Evolutionary conservation across 2,113 vertebrate species (phyloP).

Genomic region (Melanotaenia duboulayi): DNA sequence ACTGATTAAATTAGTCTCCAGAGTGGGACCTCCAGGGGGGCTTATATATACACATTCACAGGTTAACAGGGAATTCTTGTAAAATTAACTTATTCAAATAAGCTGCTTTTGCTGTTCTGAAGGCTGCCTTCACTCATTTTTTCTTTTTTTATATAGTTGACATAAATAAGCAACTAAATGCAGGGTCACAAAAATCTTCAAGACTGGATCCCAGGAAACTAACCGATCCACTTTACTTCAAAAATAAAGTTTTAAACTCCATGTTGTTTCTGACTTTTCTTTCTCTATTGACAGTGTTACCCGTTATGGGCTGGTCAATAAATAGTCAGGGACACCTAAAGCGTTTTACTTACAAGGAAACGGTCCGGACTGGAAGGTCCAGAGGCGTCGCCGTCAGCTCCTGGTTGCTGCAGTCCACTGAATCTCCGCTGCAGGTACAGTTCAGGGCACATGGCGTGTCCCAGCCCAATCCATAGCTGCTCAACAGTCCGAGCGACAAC

Average conservation of each 20-base stretch:
- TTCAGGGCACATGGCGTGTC: conserved; percentile 80
- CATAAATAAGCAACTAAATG: not conserved
- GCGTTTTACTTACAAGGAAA: conserved; percentile 88
- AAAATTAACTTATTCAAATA: not conserved
- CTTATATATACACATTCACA: not conserved
- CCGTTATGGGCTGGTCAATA: conserved; percentile 62
- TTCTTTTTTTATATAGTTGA: not conserved
- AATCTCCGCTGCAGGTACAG: conserved; percentile 86
- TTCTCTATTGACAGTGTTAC: conserved; percentile 1
- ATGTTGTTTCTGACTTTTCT: not conserved
- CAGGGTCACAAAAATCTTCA: conserved; percentile 21
- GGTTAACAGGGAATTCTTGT: not conserved
- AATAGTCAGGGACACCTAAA: conserved; percentile 31
- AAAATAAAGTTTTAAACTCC: not conserved
- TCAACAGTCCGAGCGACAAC: conserved; percentile 67
- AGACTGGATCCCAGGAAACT: conserved; percentile 19
- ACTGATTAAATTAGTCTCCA: not conserved
- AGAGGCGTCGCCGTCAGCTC: conserved; percentile 81
- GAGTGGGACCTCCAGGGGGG: not conserved
- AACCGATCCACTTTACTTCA: not conserved
- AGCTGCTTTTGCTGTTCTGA: not conserved
- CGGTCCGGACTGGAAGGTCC: conserved; percentile 88
- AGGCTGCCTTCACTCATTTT: not conserved
- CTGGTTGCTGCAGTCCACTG: conserved; percentile 87
- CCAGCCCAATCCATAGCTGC: conserved; percentile 48